Base-by-base conservation (phyloP, 2,888 invertebrate genomes). In the Leptinotarsa juncta region DNA sequence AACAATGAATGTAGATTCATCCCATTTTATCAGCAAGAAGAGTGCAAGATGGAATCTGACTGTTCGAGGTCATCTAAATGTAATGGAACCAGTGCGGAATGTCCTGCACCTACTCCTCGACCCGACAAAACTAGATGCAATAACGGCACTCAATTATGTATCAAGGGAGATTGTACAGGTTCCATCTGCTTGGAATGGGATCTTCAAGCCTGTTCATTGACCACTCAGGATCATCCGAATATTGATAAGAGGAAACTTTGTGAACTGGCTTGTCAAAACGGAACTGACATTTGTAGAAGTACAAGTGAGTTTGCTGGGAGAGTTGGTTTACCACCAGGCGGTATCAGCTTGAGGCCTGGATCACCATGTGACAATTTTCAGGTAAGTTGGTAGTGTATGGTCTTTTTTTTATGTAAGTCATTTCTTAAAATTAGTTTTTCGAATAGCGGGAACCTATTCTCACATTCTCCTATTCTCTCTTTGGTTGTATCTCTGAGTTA, bases 361-460 rank as follows among this genome's bases (percentile, higher is more conserved):
- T 97, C 98, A 67, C 99, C 99, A 0, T 99, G 99, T 88, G 98
- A 99, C 89, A 98, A 99, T 89, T 99, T 97, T 90, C 96, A 96
- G 91, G 95, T 94, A 88, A 77, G 72, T 62, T 23, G 4, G n/a
- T 51, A 16, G 15, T 15, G 51, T 51, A 51, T 16, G 51, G 26
- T 32, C n/a, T n/a, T 60, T 18, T 60, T 5, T 42, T 10, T 5
- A 42, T 42, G 42, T 10, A 42, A 42, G 42, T 42, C 42, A 12
- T 12, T 42, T 42, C 42, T 10, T 10, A 42, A 10, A 42, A 12
- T 42, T 42, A 3, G 42, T 42, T 42, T 42, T 42, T 5, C 3
- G 10, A 42, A 42, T 42, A 42, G 42, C 10, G 0, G 42, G 42
- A 42, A 42, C 42, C 42, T 42, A 10, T 42, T 42, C 42, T 42